These are phyloP conservation scores for Margarornis squamiger DNA, from an alignment of 2,797 vertebrate genomes.

Conservation along the genomic window DNA sequence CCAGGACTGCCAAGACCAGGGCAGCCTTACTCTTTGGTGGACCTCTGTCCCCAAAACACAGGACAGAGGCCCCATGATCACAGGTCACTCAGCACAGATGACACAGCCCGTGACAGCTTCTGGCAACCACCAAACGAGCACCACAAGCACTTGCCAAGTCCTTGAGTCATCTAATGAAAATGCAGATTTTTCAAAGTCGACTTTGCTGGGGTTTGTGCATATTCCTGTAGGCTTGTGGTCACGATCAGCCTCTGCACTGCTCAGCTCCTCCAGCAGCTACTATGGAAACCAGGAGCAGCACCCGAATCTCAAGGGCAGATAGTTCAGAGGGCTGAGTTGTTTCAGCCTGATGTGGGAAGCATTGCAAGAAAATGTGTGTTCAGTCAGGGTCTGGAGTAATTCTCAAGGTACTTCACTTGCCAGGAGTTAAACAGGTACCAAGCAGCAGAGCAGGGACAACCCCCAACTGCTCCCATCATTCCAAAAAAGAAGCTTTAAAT, in stretches of 20 bases:
- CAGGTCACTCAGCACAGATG: neutral
- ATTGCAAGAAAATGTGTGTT: fast-evolving
- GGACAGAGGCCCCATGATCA: neutral
- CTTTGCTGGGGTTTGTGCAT: neutral
- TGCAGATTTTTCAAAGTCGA: neutral
- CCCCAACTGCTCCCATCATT: slow-evolving; percentile 42
- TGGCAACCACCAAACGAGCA: neutral
- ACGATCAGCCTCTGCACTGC: neutral
- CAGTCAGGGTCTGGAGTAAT: neutral
- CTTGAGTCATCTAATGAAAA: slow-evolving; percentile 37
- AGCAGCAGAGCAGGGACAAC: neutral
- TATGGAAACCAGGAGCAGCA: slow-evolving; percentile 51
- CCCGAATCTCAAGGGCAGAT: neutral
- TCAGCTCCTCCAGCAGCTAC: slow-evolving; percentile 42
- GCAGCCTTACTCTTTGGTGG: neutral
- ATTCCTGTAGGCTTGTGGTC: slow-evolving; percentile 43
- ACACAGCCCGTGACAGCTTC: neutral
- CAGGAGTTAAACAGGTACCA: neutral
- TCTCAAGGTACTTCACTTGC: neutral
- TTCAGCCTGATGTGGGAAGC: neutral
- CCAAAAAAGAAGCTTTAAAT: slow-evolving; percentile 22
- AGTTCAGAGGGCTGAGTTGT: neutral
- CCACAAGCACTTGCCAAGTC: neutral
- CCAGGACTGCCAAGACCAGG: neutral
- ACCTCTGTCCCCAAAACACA: neutral